These are phyloP conservation scores for Dyspetes luteomarginatus DNA, from an alignment of 2,888 invertebrate genomes.

Conservation along the genomic window DNA sequence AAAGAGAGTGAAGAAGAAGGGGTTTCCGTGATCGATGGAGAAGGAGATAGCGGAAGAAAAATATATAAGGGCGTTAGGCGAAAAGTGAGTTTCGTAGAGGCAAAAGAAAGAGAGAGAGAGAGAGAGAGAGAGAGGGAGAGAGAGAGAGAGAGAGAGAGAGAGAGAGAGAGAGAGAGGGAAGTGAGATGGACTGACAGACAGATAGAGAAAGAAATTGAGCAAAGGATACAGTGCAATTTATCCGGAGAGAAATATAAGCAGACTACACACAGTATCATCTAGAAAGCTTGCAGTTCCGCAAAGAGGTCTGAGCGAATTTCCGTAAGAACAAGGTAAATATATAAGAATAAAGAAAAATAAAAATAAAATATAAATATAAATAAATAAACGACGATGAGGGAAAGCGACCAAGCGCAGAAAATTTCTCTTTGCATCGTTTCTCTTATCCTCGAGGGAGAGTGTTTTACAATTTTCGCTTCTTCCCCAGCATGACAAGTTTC, in stretches of 20 bases:
- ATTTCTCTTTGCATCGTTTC: slow-evolving; percentile 37
- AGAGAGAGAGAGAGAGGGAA: slow-evolving; percentile 28
- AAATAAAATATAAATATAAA: slow-evolving; percentile 21
- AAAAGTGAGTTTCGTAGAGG: slow-evolving; percentile 48
- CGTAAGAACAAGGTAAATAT: slow-evolving; percentile 55
- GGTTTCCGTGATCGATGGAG: slow-evolving; percentile 55
- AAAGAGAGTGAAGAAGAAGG: slow-evolving; percentile 40
- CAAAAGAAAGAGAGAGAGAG: slow-evolving; percentile 26
- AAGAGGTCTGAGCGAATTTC: slow-evolving; percentile 64
- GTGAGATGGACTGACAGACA: slow-evolving; percentile 29
- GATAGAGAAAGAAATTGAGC: slow-evolving; percentile 63
- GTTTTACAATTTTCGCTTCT: slow-evolving; percentile 63
- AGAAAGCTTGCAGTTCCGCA: too few species aligned
- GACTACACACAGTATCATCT: slow-evolving; percentile 26
- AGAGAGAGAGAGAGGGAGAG: slow-evolving; percentile 30
- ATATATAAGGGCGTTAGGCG: slow-evolving; percentile 53
- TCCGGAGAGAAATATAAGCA: slow-evolving; percentile 64
- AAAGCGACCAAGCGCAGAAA: slow-evolving; percentile 46
- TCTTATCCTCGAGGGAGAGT: slow-evolving; percentile 51
- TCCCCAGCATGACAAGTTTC: slow-evolving; percentile 40
- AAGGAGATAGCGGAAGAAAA: slow-evolving; percentile 50
- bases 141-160: slow-evolving; percentile 7
- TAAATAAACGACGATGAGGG: slow-evolving; percentile 10
- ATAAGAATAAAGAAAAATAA: slow-evolving; percentile 39
- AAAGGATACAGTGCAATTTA: slow-evolving; percentile 68